These are phyloP conservation scores for Neogobius melanostomus DNA, from an alignment of 2,113 vertebrate species.

Conservation along the genomic window DNA sequence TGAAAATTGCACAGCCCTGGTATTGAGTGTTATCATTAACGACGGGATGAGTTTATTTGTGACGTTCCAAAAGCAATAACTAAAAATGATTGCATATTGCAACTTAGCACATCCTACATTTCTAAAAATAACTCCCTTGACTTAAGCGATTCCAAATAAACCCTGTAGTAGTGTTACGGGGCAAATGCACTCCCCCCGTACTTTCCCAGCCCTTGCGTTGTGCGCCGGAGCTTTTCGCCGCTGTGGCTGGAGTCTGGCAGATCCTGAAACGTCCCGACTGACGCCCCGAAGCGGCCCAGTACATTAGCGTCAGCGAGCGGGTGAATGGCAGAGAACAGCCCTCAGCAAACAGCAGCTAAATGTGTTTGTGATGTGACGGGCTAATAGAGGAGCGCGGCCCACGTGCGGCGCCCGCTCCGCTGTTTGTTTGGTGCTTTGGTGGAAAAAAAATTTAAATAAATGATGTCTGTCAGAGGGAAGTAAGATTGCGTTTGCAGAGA, in stretches of 20 bases:
- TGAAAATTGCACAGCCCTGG: too few relatives aligned
- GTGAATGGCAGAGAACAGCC: slow-evolving; percentile 59
- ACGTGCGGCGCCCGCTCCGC: not conserved
- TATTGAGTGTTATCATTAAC: too few relatives aligned
- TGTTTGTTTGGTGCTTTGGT: slow-evolving; percentile 30
- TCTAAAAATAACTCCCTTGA: not conserved
- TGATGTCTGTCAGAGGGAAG: slow-evolving; percentile 6
- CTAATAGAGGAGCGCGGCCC: slow-evolving; percentile 30
- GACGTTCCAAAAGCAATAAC: too few relatives aligned
- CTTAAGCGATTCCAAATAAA: slow-evolving; percentile 35
- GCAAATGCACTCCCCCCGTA: slow-evolving; percentile 11
- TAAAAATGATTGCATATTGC: not conserved
- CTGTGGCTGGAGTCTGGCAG: slow-evolving; percentile 26
- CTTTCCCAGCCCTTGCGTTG: slow-evolving; percentile 39
- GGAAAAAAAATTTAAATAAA: slow-evolving; percentile 9
- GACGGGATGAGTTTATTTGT: too few relatives aligned
- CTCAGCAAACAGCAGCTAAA: slow-evolving; percentile 43
- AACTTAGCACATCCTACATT: not conserved
- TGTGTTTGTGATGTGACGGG: slow-evolving; percentile 30
- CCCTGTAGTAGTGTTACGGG: slow-evolving; percentile 30
- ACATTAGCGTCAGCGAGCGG: slow-evolving; percentile 66
- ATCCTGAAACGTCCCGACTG: slow-evolving; percentile 54
- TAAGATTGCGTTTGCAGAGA: not conserved
- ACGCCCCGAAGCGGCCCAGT: slow-evolving; percentile 58
- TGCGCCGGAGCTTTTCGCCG: slow-evolving; percentile 28